These are phyloP conservation scores for Cheilinus undulatus DNA, from an alignment of 2,113 vertebrate species.

Conservation along the genomic window DNA sequence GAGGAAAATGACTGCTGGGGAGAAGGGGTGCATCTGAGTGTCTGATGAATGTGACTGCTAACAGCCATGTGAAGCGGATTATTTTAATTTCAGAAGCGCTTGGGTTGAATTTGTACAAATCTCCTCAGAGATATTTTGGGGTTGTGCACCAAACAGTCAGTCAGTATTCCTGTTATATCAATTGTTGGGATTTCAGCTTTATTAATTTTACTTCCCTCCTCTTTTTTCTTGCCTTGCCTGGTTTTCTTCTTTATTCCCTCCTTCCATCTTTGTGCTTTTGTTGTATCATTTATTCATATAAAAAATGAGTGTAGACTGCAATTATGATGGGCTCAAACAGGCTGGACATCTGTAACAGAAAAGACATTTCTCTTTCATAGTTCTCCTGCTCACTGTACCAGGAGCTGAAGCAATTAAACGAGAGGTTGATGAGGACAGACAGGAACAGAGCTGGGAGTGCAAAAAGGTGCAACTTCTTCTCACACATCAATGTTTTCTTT, in stretches of 20 bases:
- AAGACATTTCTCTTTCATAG: constrained; percentile 68
- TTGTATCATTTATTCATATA: constrained; percentile 10
- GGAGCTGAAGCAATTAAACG: constrained; percentile 89
- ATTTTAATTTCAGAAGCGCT: constrained; percentile 29
- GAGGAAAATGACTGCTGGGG: constrained; percentile 43
- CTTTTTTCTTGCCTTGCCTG: neutral
- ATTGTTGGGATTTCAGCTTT: too few species aligned
- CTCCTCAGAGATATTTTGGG: neutral
- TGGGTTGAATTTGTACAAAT: constrained; percentile 23
- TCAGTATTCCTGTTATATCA: neutral
- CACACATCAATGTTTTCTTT: neutral
- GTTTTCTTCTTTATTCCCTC: neutral
- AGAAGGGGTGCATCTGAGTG: constrained; percentile 10
- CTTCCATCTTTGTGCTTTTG: neutral
- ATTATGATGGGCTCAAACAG: constrained; percentile 36
- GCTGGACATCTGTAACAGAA: constrained; percentile 30
- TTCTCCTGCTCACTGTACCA: constrained; percentile 91
- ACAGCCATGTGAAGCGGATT: constrained; percentile 4
- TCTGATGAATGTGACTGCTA: constrained; percentile 7
- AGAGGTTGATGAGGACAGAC: constrained; percentile 86
- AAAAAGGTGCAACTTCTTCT: constrained; percentile 85
- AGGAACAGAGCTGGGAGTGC: constrained; percentile 90
- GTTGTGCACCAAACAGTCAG: neutral
- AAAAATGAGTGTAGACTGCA: constrained; percentile 19
- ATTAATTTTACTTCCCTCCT: too few species aligned